Evolutionary conservation across 2,888 invertebrate species (phyloP), one percentile per base, ranked within the genome.

Genomic region (Pocota personata): DNA sequence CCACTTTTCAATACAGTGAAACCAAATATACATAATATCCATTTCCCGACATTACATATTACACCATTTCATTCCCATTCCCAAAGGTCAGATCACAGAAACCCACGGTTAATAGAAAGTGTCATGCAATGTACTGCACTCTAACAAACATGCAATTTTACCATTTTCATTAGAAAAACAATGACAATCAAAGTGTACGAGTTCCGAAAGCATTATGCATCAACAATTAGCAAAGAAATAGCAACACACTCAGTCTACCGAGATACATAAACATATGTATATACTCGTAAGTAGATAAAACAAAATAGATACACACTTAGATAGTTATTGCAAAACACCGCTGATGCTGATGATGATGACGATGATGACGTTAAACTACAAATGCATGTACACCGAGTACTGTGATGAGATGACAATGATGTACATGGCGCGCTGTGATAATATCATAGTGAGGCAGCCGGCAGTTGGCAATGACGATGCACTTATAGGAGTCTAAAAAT

Each of bases 321-420:
- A n/a, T 24, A 62, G 52, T 48, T 55, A 46, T 64, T 75, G 75
- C 75, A 32, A 66, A 57, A 64, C 32, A 64, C 32, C 12, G 48
- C 30, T 35, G 27, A 46, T 40, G 30, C 55, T 43, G 24, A 8
- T 19, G 46, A 10, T 35, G 35, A 24, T 24, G 24, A 4, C 4
- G n/a, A 14, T 40, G 43, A 58, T 78, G 78, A 78, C 78, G 78
- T 78, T 55, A 43, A 55, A 62, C 62, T 16, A 40, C 43, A 43
- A 71, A 35, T 24, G 24, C n/a, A 58, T 21, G 14, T 30, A 16
- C 43, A 60, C 37, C n/a, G 14, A 37, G 48, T 19, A 57, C 37
- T 19, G 32, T 78, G 78, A 78, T 78, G 71, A 32, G 60, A 78
- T 69, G 77, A 71, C 78, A 78, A 78, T 78, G 62, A 78, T 52